Evolutionary conservation across 1,140 invertebrate species (phyloP), one percentile per base, ranked within the genome.

Genomic region (Pseudobourletiella spinata): DNA sequence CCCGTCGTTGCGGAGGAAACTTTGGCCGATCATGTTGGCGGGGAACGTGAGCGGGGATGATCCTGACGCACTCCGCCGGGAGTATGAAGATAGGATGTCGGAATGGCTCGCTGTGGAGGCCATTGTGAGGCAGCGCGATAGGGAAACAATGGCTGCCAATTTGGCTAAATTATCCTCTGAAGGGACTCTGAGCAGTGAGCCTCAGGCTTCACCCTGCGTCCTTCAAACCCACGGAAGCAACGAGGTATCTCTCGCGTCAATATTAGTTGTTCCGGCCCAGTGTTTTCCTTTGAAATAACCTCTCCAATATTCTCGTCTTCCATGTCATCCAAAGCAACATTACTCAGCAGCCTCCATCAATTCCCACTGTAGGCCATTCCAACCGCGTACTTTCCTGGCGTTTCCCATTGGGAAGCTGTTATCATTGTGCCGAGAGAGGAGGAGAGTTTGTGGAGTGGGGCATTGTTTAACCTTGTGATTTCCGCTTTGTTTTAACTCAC

Each of bases 81-180:
- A 84, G 63, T 92, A 92, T 71, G 91, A 95, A 76, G 86, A 87
- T 6, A 89, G 85, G 2, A 91, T 93, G 89, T 91, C 89, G 0
- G 91, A 95, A 73, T 96, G 93, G 93, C 75, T 92, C 54, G 90
- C 88, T 1, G 89, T 95, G 1, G 93, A 95, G 74, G 90, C 90
- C 0, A 93, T 95, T 61, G 89, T 95, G 1, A 74, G 84, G 60
- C 89, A 94, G 73, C 73, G 86, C 61, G 92, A 96, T 71, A 86
- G 88, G 66, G 85, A 82, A 70, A 77, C 75, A 8, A 79, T 81
- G 76, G 82, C 80, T 26, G 80, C 80, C 15, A 83, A 82, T 70
- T 65, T 83, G 24, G 81, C 81, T 4, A 80, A 79, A 71, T 71
- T 81, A 18, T 81, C 80, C 0, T 79, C 77, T n/a, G 80, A 79